A percentile compares a stretch with the other conserved stretches of the same genome.
phyloP scores from a whole-genome alignment of 1,140 invertebrate species.

The Diachasmimorpha longicaudata region DNA sequence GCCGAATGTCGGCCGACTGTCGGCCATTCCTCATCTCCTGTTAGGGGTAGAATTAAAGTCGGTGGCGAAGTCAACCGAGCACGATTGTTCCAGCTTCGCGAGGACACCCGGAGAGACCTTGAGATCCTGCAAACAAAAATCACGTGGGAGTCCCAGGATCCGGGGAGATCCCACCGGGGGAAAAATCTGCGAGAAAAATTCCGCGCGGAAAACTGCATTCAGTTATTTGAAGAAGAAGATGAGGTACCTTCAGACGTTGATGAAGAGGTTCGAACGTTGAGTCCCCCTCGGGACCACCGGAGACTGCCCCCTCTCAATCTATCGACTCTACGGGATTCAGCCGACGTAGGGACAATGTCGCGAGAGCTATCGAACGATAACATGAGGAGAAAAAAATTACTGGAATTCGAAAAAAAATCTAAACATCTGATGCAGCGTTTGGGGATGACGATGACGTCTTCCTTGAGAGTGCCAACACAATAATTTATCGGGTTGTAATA shows the following conservation, averaged over 20 bases:
- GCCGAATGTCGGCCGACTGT: too few species aligned
- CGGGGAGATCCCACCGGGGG: slow-evolving; percentile 33
- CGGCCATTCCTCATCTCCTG: too few species aligned
- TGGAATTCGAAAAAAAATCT: not conserved
- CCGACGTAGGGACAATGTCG: not conserved
- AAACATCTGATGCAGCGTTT: not conserved
- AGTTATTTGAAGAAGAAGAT: not conserved
- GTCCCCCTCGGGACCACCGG: not conserved
- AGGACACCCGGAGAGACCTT: slow-evolving; percentile 36
- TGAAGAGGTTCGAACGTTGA: not conserved
- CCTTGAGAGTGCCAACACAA: not conserved
- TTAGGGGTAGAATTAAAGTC: too few species aligned
- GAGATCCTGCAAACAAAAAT: slow-evolving; percentile 38
- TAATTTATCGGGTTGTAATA: not conserved
- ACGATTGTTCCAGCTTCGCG: slow-evolving; percentile 26
- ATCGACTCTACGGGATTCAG: not conserved
- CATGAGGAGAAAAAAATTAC: not conserved
- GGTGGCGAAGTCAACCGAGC: too few species aligned
- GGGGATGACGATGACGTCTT: not conserved
- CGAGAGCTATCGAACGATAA: not conserved
- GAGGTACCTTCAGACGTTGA: not conserved
- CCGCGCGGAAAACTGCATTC: slow-evolving; percentile 13
- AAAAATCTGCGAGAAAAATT: slow-evolving; percentile 36
- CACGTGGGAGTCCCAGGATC: slow-evolving; percentile 39
- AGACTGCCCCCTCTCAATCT: not conserved